These are phyloP conservation scores for Ypsolopha sequella DNA, from an alignment of 2,888 invertebrate species.

Conservation along the genomic window DNA sequence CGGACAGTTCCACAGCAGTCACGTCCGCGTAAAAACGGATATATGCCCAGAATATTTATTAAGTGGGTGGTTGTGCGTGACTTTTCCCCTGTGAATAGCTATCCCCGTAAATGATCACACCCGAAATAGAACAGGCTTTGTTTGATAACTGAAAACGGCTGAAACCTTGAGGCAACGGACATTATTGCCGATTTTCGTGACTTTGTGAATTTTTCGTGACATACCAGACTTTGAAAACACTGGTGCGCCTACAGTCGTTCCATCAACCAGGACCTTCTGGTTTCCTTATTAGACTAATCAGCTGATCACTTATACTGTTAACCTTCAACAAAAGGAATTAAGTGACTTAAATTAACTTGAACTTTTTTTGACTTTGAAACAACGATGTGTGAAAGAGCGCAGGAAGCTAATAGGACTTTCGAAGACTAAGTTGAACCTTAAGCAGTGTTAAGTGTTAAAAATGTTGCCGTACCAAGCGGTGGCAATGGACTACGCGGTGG, in stretches of 20 bases:
- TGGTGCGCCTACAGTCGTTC: not conserved
- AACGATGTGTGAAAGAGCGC: slow-evolving; percentile 31
- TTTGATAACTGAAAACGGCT: slow-evolving; percentile 53
- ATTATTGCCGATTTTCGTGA: slow-evolving; percentile 11
- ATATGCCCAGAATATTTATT: slow-evolving; percentile 75
- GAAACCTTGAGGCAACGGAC: slow-evolving; percentile 20
- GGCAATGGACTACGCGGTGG: slow-evolving; percentile 87
- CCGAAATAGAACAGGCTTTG: slow-evolving; percentile 54
- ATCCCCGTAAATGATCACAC: slow-evolving; percentile 54
- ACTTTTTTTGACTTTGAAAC: slow-evolving; percentile 23
- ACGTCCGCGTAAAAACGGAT: slow-evolving; percentile 71
- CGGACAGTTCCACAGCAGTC: slow-evolving; percentile 65
- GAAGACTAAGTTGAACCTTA: slow-evolving; percentile 19
- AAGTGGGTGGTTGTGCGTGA: slow-evolving; percentile 70
- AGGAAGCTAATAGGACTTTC: slow-evolving; percentile 26
- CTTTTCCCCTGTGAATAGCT: slow-evolving; percentile 66
- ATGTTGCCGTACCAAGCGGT: slow-evolving; percentile 92
- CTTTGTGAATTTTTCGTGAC: slow-evolving; percentile 16
- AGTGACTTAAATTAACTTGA: slow-evolving; percentile 20
- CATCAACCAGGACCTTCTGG: too few species aligned
- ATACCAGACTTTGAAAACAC: slow-evolving; percentile 3
- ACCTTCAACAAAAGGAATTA: slow-evolving; percentile 3
- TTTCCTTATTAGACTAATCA: not conserved
- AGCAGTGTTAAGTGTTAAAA: slow-evolving; percentile 31
- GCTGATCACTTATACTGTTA: not conserved